Base-by-base conservation (phyloP, 2,888 invertebrate species). In the Calameuta filiformis region DNA sequence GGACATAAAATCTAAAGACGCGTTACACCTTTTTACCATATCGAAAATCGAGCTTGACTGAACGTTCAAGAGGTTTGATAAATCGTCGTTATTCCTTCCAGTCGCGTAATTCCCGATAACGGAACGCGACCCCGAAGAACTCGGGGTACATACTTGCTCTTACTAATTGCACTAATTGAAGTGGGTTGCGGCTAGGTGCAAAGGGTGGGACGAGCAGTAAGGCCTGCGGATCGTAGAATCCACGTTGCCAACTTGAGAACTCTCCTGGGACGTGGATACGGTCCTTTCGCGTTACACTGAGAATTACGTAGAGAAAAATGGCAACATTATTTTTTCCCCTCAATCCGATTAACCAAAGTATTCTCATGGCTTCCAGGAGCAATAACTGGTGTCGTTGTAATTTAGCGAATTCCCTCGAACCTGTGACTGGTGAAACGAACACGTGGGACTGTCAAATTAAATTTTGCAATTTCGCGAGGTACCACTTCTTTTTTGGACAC, bases 81-180 rank as follows among this genome's bases (percentile, higher is more conserved):
- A 71, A 31, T 31, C 31, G 2, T 31, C 12, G 31, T 3, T 3
- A 31, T 71, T 71, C 31, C 71, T 23, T 23, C 0, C 56, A 9
- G 56, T 56, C 23, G 9, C 56, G 23, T 23, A 23, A 23, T 56
- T 23, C 56, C 2, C 23, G 56, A 23, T 15, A 56, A 56, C 15
- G 1, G 56, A 56, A 23, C 56, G 6, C 56, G 23, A 23, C 56
- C 56, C 23, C 23, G 56, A 56, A 9, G 56, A 56, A 23, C 56
- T 56, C 56, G 0, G 0, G 56, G 23, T 56, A 56, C 23, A 56
- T 56, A 56, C 23, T 23, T 15, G 23, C 1, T 56, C 23, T 56
- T 56, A 71, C 71, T 71, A 71, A 71, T 71, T 12, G 71, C 9
- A 71, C 71, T 34, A 71, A 71, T 71, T 71, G 31, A 56, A 56